phyloP scores from a whole-genome alignment of 2,797 vertebrate species.

The Pseudochirops corinnae region DNA sequence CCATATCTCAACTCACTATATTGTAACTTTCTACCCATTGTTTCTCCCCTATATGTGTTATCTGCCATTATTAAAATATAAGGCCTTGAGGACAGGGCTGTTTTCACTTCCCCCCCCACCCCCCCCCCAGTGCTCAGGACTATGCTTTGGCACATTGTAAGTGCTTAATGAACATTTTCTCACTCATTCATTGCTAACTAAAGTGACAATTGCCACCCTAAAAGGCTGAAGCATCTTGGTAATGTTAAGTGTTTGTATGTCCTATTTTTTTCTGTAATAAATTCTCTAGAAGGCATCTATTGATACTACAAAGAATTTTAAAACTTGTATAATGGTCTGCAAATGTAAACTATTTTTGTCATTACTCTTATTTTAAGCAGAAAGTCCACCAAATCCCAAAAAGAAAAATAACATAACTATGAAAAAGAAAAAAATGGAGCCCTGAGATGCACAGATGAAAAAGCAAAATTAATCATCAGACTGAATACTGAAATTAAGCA shows the following conservation, averaged over 20 bases:
- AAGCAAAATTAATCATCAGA: constrained; percentile 88
- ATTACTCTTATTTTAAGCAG: background rate
- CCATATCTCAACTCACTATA: background rate
- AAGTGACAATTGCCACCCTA: background rate
- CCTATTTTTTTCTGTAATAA: background rate
- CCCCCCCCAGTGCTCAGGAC: background rate
- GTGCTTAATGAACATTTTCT: background rate
- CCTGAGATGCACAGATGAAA: constrained; percentile 56
- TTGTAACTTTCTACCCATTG: background rate
- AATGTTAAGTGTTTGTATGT: background rate
- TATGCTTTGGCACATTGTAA: background rate
- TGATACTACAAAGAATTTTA: background rate
- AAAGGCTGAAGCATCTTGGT: background rate
- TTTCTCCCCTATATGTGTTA: background rate
- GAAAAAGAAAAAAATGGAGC: constrained; percentile 32
- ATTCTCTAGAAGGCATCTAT: background rate
- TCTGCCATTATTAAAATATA: background rate
- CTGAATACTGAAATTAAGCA: constrained; percentile 88
- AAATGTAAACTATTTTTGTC: background rate
- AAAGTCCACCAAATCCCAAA: constrained; percentile 3
- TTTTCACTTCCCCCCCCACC: background rate
- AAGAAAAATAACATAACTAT: background rate
- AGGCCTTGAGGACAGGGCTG: background rate
- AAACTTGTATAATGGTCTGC: background rate
- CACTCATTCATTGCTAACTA: background rate